Conservation (phyloP, 2,888 invertebrate species). For the Xanthorhoe spadicearia region DNA sequence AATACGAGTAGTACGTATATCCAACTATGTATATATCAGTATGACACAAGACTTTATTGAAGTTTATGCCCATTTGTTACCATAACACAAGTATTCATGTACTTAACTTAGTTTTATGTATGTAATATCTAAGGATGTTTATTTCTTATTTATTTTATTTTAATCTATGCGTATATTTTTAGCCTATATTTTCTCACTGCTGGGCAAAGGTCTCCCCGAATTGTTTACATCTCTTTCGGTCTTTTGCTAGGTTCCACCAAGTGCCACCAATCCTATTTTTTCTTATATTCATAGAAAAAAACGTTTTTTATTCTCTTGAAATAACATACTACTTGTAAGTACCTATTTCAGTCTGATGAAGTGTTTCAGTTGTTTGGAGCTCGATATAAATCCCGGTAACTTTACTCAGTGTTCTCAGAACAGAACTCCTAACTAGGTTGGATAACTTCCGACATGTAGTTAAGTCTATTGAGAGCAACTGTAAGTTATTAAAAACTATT, state of each 20-base stretch:
- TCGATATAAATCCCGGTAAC: constrained; percentile 21
- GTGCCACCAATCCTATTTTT: too few relatives aligned
- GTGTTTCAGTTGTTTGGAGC: constrained; percentile 13
- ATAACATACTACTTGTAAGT: background rate
- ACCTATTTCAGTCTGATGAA: background rate
- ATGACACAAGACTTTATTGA: constrained; percentile 39
- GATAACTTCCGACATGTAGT: constrained; percentile 30
- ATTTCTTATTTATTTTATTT: too few relatives aligned
- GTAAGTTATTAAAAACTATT: constrained; percentile 39
- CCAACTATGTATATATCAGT: constrained; percentile 44
- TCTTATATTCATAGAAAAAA: constrained; percentile 26
- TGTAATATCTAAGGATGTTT: too few relatives aligned
- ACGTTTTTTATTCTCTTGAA: background rate
- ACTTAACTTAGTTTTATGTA: too few relatives aligned
- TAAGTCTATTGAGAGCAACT: constrained; percentile 19
- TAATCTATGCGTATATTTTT: too few relatives aligned
- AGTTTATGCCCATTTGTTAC: constrained; percentile 20
- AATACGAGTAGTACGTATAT: too few relatives aligned
- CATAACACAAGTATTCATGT: too few relatives aligned
- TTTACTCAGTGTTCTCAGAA: constrained; percentile 18
- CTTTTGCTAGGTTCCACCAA: too few relatives aligned
- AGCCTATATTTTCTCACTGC: too few relatives aligned
- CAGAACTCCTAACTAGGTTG: constrained; percentile 28
- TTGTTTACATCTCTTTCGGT: too few relatives aligned
- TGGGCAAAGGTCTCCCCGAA: too few relatives aligned